Evolutionary conservation across 2,113 vertebrate species (phyloP).

Genomic region (Nyctereutes procyonoides): DNA sequence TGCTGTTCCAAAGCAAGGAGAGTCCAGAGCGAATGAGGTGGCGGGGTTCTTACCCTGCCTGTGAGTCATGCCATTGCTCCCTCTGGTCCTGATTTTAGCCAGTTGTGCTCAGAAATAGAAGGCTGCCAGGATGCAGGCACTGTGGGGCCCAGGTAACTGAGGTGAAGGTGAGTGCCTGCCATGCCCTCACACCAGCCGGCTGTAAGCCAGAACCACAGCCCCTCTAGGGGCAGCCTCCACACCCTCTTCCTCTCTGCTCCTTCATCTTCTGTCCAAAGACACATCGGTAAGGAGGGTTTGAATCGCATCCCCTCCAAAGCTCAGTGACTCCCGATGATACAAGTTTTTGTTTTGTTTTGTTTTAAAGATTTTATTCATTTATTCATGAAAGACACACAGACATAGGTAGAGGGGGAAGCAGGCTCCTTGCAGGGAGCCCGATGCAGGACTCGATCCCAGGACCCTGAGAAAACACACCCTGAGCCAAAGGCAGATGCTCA

Average conservation of each 20-base stretch:
- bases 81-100: background rate
- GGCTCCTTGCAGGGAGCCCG: too few species aligned
- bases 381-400: too few species aligned
- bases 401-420: too few species aligned
- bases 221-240: too few species aligned
- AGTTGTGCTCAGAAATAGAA: slow-evolving; percentile 2
- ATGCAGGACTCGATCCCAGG: too few species aligned
- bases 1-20: background rate
- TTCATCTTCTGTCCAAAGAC: background rate
- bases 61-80: background rate
- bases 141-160: fast-evolving
- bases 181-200: fast-evolving
- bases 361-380: too few species aligned
- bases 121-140: background rate
- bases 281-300: background rate
- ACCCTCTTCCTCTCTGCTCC: background rate
- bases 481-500: too few species aligned
- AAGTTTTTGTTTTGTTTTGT: too few species aligned
- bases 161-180: background rate
- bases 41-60: background rate
- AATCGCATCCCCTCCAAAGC: too few species aligned
- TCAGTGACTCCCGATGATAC: background rate
- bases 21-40: background rate
- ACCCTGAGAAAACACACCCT: too few species aligned
- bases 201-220: background rate